phyloP scores from a whole-genome alignment of 37 sponge, comb jelly and placozoan species.

The Hexactinellida sp. region DNA sequence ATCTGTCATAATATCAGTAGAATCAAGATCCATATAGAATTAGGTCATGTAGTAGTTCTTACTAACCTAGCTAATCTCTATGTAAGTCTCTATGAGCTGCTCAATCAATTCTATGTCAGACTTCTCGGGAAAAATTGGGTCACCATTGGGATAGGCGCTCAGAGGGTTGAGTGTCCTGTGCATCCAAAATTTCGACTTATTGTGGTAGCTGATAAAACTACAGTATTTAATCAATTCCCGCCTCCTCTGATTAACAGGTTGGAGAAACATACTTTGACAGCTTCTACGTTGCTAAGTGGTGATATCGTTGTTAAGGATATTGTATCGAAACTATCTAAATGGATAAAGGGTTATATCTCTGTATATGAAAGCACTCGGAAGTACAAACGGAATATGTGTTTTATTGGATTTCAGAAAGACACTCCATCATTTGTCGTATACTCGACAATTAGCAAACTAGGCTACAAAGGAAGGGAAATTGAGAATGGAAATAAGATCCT shows the following conservation, averaged over 20 bases:
- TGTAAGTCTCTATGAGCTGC: background rate
- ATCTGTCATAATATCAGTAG: background rate
- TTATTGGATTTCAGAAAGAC: background rate
- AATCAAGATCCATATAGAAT: background rate
- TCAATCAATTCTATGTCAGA: background rate
- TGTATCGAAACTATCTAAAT: background rate
- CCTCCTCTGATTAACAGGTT: constrained; percentile 4
- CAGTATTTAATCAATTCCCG: background rate
- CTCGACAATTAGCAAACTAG: background rate
- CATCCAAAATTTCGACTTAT: background rate
- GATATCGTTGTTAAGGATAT: background rate
- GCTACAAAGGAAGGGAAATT: background rate
- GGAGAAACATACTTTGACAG: background rate
- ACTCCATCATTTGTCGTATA: background rate
- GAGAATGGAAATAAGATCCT: background rate
- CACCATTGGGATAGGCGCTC: background rate
- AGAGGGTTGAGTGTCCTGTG: background rate
- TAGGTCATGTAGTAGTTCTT: background rate
- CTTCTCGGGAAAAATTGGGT: background rate
- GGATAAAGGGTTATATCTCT: background rate
- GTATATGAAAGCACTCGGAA: background rate
- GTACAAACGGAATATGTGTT: background rate
- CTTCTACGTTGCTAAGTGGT: background rate
- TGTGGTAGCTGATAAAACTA: background rate
- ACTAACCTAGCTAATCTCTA: background rate